Conservation (phyloP, 2,888 invertebrate species). For the Crematogaster levior region DNA sequence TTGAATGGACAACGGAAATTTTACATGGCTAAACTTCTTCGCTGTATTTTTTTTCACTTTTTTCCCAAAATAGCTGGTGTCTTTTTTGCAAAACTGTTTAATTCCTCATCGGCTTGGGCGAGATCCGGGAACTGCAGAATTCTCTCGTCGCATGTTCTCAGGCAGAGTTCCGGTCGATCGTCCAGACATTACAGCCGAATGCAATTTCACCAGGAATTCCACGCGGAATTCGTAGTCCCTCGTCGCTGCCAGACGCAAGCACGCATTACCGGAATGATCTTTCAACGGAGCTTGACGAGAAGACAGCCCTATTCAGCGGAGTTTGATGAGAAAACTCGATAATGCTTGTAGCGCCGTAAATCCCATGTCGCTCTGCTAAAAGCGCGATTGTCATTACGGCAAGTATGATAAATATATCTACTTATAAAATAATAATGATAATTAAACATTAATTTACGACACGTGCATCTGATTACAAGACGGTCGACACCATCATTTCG, state of each 20-base stretch:
- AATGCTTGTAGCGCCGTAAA: not conserved
- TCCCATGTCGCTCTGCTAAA: not conserved
- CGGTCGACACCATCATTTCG: not conserved
- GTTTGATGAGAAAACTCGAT: conserved; percentile 19
- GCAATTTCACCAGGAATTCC: conserved; percentile 95
- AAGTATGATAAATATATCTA: not conserved
- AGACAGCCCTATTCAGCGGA: not conserved
- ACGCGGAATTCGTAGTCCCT: conserved; percentile 96
- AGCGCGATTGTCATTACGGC: not conserved
- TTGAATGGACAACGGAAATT: not conserved
- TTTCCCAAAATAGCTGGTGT: conserved; percentile 92
- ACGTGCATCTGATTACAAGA: not conserved
- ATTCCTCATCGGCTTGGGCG: conserved; percentile 92
- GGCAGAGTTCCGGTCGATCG: conserved; percentile 96
- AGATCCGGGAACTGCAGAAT: conserved; percentile 94
- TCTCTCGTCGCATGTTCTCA: conserved; percentile 96
- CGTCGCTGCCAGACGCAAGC: conserved; percentile 95
- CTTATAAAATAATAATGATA: not conserved
- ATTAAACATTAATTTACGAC: not conserved
- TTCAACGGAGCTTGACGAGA: conserved; percentile 5
- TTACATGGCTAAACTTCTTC: conserved; percentile 87
- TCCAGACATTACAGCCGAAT: conserved; percentile 94
- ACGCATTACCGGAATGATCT: conserved; percentile 97
- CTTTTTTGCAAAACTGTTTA: conserved; percentile 89
- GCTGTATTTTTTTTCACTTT: conserved; percentile 95